Evolutionary conservation across 2,113 vertebrate genomes (phyloP).

Genomic region (Pterocles burchelli): DNA sequence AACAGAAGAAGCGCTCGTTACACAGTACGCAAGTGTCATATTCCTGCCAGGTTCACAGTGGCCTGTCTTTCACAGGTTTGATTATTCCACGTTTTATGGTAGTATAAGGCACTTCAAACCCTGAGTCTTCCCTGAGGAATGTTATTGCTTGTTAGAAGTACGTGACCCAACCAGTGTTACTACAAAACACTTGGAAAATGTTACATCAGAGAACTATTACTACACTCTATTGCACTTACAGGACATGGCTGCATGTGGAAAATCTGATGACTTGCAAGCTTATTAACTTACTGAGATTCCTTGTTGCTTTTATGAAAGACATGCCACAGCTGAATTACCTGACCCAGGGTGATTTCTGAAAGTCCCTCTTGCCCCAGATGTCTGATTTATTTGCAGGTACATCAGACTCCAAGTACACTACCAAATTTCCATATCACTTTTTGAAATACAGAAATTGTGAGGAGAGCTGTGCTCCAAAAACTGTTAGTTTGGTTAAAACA

Average conservation of each 20-base stretch:
- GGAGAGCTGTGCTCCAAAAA: neutral
- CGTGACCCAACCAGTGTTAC: conserved; percentile 21
- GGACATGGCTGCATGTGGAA: neutral
- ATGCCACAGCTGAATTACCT: neutral
- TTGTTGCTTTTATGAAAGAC: neutral
- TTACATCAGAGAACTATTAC: conserved; percentile 45
- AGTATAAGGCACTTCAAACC: conserved; percentile 16
- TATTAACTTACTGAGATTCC: neutral
- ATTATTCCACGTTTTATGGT: conserved; percentile 8
- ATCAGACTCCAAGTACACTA: neutral
- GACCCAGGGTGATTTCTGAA: neutral
- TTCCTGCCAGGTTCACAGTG: neutral
- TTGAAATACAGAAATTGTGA: neutral
- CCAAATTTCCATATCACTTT: neutral
- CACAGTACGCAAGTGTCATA: neutral
- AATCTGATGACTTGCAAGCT: conserved; percentile 16
- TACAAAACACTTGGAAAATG: conserved; percentile 59
- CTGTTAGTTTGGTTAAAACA: neutral
- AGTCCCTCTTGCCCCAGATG: neutral
- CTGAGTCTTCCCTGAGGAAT: neutral
- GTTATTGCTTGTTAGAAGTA: conserved; percentile 26
- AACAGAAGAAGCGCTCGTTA: neutral
- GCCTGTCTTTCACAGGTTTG: conserved; percentile 20
- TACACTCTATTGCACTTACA: conserved; percentile 13
- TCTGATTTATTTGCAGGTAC: neutral